phyloP scores from a whole-genome alignment of 2,888 invertebrate species.

The Sphaerophoria taeniata region DNA sequence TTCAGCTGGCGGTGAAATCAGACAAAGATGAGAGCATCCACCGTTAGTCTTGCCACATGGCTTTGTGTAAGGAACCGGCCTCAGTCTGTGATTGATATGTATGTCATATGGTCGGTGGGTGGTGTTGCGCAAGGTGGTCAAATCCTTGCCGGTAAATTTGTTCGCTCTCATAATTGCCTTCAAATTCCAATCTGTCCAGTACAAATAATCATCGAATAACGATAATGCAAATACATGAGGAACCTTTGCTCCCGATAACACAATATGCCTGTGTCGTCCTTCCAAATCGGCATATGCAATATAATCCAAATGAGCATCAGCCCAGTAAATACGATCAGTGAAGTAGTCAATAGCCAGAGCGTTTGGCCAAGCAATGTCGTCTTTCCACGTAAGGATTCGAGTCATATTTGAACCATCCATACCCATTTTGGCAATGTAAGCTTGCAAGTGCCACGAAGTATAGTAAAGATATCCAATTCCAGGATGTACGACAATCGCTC shows the following conservation, averaged over 20 bases:
- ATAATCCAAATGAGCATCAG: constrained; percentile 98
- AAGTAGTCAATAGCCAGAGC: constrained; percentile 98
- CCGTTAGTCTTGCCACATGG: constrained; percentile 97
- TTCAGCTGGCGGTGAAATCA: constrained; percentile 92
- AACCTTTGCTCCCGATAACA: constrained; percentile 90
- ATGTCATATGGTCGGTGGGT: constrained; percentile 98
- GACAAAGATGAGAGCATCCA: constrained; percentile 97
- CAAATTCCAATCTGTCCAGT: constrained; percentile 99
- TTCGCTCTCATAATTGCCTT: constrained; percentile 95
- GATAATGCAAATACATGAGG: constrained; percentile 98
- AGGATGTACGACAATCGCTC: constrained; percentile 97
- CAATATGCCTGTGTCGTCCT: constrained; percentile 93
- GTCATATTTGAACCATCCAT: constrained; percentile 98
- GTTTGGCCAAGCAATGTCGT: constrained; percentile 99
- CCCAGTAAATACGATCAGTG: constrained; percentile 97
- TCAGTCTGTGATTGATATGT: constrained; percentile 94
- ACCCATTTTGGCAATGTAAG: constrained; percentile 97
- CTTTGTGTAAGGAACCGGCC: constrained; percentile 93
- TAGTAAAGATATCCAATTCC: constrained; percentile 96
- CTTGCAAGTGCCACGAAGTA: constrained; percentile 97
- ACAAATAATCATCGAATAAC: constrained; percentile 96
- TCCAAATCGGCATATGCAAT: constrained; percentile 97
- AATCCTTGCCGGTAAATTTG: constrained; percentile 93
- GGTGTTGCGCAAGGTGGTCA: constrained; percentile 91
- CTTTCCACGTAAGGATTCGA: constrained; percentile 94